phyloP scores from a whole-genome alignment of 2,113 vertebrate species.

The Siniperca knerii region DNA sequence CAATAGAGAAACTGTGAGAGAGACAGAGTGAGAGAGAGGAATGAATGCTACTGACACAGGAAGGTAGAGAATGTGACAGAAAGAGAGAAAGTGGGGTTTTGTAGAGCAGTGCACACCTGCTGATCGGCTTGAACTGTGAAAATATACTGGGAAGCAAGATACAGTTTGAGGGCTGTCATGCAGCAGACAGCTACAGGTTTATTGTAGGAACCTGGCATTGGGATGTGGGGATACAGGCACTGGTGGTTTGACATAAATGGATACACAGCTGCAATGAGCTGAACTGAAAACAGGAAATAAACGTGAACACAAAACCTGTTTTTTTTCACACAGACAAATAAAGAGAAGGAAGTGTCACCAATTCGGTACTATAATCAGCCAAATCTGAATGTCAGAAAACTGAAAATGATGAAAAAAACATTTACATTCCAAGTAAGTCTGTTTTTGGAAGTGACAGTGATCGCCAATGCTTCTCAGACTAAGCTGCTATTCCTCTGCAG shows the following conservation, averaged over 20 bases:
- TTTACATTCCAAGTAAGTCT: too few species aligned
- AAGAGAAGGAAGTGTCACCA: slow-evolving; percentile 48
- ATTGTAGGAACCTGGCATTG: slow-evolving; percentile 39
- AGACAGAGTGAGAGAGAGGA: slow-evolving; percentile 27
- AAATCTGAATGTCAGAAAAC: slow-evolving; percentile 17
- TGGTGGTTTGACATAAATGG: slow-evolving; percentile 83
- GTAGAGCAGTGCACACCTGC: slow-evolving; percentile 67
- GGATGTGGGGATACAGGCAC: slow-evolving; percentile 76
- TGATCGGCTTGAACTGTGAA: slow-evolving; percentile 48
- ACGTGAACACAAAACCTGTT: slow-evolving; percentile 44
- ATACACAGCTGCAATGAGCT: slow-evolving; percentile 82
- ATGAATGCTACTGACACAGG: slow-evolving; percentile 56
- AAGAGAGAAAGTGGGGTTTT: slow-evolving; percentile 67
- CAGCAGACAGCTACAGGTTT: slow-evolving; percentile 39
- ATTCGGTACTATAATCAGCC: slow-evolving; percentile 9
- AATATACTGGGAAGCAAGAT: slow-evolving; percentile 63
- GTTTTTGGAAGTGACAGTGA: not conserved
- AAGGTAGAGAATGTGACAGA: slow-evolving; percentile 70
- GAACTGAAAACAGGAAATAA: slow-evolving; percentile 86
- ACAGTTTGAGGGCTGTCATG: slow-evolving; percentile 57
- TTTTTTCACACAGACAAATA: slow-evolving; percentile 54
- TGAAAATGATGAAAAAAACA: too few species aligned
- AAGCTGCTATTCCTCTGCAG: not conserved
- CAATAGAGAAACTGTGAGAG: slow-evolving; percentile 53
- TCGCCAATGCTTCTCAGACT: not conserved